Evolutionary conservation across 2,113 vertebrate species (phyloP).

Genomic region (Bubo scandiacus): DNA sequence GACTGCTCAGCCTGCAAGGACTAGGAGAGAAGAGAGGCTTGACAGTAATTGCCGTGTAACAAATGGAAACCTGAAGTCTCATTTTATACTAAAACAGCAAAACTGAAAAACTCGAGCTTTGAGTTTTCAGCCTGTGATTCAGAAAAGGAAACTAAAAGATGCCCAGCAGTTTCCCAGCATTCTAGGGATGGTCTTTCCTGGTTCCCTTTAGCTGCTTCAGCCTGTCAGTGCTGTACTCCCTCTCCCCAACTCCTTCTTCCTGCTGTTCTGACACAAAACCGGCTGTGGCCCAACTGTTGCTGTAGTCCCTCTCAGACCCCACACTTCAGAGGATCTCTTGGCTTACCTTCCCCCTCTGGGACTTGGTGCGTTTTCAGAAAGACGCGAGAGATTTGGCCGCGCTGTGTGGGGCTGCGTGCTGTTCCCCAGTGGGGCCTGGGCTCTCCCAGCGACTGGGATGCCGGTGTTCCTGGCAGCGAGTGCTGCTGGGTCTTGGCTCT

Average conservation of each 20-base stretch:
- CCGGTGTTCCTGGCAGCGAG: accelerated
- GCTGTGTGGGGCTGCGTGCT: accelerated
- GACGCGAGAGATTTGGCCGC: accelerated
- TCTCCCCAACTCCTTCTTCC: background rate
- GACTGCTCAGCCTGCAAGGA: background rate
- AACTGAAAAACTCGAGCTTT: background rate
- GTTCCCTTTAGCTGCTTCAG: background rate
- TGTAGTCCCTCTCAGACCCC: background rate
- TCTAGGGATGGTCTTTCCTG: accelerated
- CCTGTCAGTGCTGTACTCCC: accelerated
- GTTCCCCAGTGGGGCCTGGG: accelerated
- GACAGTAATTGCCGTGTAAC: background rate
- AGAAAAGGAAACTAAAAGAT: background rate
- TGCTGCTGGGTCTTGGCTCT: background rate
- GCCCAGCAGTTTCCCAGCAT: background rate
- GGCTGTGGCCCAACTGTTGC: too few relatives aligned
- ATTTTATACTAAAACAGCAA: background rate
- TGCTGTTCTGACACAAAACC: too few relatives aligned
- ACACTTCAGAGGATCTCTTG: accelerated
- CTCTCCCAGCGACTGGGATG: background rate
- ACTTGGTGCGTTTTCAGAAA: accelerated
- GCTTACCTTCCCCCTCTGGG: background rate
- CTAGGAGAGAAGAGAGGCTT: background rate
- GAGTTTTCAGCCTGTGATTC: background rate
- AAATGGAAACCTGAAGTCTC: background rate